Base-by-base conservation (phyloP, 2,888 invertebrate genomes). In the Spodoptera exigua region DNA sequence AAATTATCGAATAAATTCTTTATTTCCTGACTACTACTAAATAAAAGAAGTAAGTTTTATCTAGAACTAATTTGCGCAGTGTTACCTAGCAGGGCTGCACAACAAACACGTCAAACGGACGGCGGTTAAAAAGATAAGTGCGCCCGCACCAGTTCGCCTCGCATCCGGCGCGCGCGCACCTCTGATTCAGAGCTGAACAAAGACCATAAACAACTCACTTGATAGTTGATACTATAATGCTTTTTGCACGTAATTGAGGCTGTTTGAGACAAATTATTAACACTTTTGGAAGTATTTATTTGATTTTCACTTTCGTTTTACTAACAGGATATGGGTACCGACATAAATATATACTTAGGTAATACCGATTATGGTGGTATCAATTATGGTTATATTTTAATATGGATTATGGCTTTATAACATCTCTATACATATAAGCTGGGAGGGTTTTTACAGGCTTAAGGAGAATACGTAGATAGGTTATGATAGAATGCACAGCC, bases 131-230 rank as follows among this genome's bases (percentile, higher is more conserved):
- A 54, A 62, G 71, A 65, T 69, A 69, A 72, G 52, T 67, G 78
- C 68, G 64, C 39, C 35, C 48, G 44, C 70, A 54, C 58, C 64
- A 65, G 72, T 67, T 66, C 62, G 68, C 66, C 52, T 34, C 61
- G 60, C 67, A 73, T 76, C 69, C 74, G 69, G 67, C 56, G 68
- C 66, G 57, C 41, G 60, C 68, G 55, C 47, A 53, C 39, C n/a
- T 56, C 62, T 82, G 74, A 81, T 69, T 81, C 81, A 80, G 61
- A 43, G 41, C 54, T 44, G 66, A 71, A 81, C 82, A 81, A 81
- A 79, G 76, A 70, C 49, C 64, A 64, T 52, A 46, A 56, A 61
- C 53, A 64, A 54, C 41, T 34, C 36, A 13, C 34, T 35, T 69
- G 46, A 51, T 54, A 51, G 27, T 27, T 27, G 27, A 27, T 54